phyloP scores from a whole-genome alignment of 2,797 vertebrate species.

The Acanthopagrus latus region DNA sequence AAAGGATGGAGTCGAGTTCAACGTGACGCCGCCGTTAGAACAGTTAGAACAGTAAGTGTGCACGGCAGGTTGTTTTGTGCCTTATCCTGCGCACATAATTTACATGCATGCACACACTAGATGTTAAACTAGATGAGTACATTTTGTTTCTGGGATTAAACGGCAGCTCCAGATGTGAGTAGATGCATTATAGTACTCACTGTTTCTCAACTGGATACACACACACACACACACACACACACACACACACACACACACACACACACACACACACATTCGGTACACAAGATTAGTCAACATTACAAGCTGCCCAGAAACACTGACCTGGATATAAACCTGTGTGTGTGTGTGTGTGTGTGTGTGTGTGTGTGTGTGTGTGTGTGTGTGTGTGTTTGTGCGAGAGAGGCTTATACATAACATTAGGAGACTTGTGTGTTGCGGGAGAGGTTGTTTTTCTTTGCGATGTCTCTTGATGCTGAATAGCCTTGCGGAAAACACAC shows the following conservation, averaged over 20 bases:
- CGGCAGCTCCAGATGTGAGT: slow-evolving; percentile 13
- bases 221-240: slow-evolving; percentile 10
- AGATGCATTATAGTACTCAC: slow-evolving; percentile 21
- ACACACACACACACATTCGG: slow-evolving; percentile 8
- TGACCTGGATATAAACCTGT: background rate
- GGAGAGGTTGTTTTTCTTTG: background rate
- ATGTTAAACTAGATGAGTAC: background rate
- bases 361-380: background rate
- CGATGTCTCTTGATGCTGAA: background rate
- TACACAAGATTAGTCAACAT: background rate
- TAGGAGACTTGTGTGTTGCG: background rate
- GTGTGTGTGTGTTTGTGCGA: background rate
- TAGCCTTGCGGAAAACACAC: background rate
- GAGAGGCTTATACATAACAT: background rate
- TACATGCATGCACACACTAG: background rate
- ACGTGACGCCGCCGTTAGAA: background rate
- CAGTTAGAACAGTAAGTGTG: background rate
- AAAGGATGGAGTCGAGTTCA: background rate
- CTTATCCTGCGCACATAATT: background rate
- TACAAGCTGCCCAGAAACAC: background rate
- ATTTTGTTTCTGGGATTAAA: slow-evolving; percentile 21
- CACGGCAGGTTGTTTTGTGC: background rate
- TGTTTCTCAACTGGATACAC: slow-evolving; percentile 10
- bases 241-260: slow-evolving; percentile 6
- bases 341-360: background rate